Evolutionary conservation across 2,888 invertebrate species (phyloP), one percentile per base, ranked within the genome.

Genomic region (Carterocephalus palaemon): DNA sequence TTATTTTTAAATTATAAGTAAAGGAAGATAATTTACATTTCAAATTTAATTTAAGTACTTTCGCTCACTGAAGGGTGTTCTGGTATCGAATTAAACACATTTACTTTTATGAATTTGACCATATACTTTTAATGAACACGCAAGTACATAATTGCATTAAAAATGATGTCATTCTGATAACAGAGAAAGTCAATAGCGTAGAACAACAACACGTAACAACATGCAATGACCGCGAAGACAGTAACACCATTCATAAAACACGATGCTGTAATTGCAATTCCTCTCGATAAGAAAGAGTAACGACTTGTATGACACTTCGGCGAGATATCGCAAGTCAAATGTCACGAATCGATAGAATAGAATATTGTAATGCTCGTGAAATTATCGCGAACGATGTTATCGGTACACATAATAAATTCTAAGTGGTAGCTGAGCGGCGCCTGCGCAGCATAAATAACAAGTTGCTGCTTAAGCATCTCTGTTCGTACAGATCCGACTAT

Each of bases 261-360:
- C 54, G 36, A 43, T 29, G 36, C 43, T 31, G 58, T 63, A 67
- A 73, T 69, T 71, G 73, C 74, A 67, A 68, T 67, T 66, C 60
- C 57, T 54, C 60, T 52, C 48, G 64, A 65, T 65, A 62, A 57
- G 26, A 51, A 43, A 62, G 65, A 68, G 67, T 73, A 75, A 78
- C 67, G 60, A 66, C 75, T 55, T 77, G 75, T 78, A 70, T 64
- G 71, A 70, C 75, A 76, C 75, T 74, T 65, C 51, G 58, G 51
- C 48, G 39, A 54, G 78, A 76, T 78, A 77, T 59, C 42, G 19
- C 9, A 54, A 59, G 77, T 74, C 73, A 76, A 70, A 67, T 67
- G 77, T 69, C 71, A 58, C 54, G 57, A 56, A 57, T 59, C 56
- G 55, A 42, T 58, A 63, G 64, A 60, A 58, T 55, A 54, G 62